Percentiles rank a stretch among this genome's conserved stretches.
phyloP scores from a whole-genome alignment of 2,888 invertebrate genomes.

The Idaea dimidiata region DNA sequence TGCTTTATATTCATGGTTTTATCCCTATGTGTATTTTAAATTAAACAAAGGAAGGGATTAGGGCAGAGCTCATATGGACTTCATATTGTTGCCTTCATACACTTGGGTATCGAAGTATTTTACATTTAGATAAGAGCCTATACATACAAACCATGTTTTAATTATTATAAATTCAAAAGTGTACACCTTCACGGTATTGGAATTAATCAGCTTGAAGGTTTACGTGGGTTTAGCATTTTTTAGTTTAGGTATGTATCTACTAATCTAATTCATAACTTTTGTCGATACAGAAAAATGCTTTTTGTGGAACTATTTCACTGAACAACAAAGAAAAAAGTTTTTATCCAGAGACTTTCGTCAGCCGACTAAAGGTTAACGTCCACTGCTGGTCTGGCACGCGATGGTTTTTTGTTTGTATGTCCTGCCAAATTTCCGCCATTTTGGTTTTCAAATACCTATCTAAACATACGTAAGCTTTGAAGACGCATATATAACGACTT shows the following conservation, averaged over 20 bases:
- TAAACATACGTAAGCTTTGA: too few species aligned
- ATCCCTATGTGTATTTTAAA: neutral
- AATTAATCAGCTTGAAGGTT: too few species aligned
- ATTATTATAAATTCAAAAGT: neutral
- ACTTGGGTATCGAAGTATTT: slow-evolving; percentile 1
- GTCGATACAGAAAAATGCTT: neutral
- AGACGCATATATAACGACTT: too few species aligned
- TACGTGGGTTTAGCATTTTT: neutral
- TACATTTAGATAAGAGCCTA: slow-evolving; percentile 1
- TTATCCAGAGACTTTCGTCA: neutral
- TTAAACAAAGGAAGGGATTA: slow-evolving; percentile 1
- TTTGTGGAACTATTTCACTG: neutral
- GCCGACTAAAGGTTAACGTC: neutral
- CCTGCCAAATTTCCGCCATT: too few species aligned
- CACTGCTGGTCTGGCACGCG: neutral
- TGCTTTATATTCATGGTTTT: neutral
- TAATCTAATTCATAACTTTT: neutral
- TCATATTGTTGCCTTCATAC: neutral
- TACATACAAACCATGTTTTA: neutral
- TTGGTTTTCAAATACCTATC: too few species aligned
- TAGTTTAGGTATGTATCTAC: neutral
- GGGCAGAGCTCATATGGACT: neutral
- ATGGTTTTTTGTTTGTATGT: too few species aligned
- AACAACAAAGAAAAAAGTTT: neutral
- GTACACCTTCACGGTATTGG: neutral